phyloP scores from a whole-genome alignment of 2,797 vertebrate species.

The Propithecus deckenii region DNA sequence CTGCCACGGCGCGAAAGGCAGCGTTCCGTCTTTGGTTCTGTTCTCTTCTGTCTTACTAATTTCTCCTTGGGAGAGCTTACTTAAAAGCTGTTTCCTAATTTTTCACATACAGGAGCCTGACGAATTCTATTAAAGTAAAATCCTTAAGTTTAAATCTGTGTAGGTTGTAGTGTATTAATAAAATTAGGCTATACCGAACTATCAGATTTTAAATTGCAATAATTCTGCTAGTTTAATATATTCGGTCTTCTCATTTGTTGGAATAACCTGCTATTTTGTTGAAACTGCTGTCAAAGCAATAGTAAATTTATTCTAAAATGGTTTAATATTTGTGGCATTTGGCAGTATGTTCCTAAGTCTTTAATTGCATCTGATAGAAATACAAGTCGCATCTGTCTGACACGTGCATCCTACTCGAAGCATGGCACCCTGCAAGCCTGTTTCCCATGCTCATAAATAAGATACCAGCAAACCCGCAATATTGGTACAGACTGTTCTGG shows the following conservation, averaged over 20 bases:
- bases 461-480: slow-evolving; percentile 75
- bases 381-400: slow-evolving; percentile 83
- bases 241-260: slow-evolving; percentile 69
- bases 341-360: slow-evolving; percentile 80
- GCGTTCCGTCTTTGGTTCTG: neutral
- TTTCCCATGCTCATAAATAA: slow-evolving; percentile 82
- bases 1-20: neutral
- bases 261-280: slow-evolving; percentile 76
- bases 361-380: slow-evolving; percentile 81
- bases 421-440: slow-evolving; percentile 73
- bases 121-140: slow-evolving; percentile 46
- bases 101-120: neutral
- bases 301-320: slow-evolving; percentile 72
- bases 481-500: slow-evolving; percentile 77
- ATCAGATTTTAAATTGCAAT: slow-evolving; percentile 37
- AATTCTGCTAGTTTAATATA: neutral
- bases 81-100: slow-evolving; percentile 39
- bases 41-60: slow-evolving; percentile 5
- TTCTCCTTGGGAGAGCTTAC: slow-evolving; percentile 13
- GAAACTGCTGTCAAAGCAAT: slow-evolving; percentile 80
- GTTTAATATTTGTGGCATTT: slow-evolving; percentile 80
- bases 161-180: slow-evolving; percentile 21
- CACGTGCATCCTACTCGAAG: slow-evolving; percentile 73
- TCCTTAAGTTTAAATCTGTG: neutral
- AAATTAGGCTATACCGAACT: neutral